phyloP scores from a whole-genome alignment of 2,888 invertebrate genomes.

The Philopedon plagiatum region DNA sequence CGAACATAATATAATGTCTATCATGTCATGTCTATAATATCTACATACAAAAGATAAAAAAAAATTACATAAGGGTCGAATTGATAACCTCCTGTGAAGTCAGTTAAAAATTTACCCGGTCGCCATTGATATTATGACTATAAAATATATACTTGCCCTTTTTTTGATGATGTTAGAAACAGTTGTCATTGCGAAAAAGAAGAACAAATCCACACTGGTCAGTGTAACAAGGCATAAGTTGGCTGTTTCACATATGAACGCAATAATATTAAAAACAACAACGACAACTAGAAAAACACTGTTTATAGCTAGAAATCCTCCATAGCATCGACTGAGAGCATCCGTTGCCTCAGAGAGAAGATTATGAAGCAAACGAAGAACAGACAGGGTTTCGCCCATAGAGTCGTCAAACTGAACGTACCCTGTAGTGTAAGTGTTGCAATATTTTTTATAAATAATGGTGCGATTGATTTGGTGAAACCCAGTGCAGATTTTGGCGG shows the following conservation, averaged over 20 bases:
- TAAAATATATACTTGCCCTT: slow-evolving; percentile 21
- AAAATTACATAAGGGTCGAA: too few relatives aligned
- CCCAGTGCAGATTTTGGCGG: slow-evolving; percentile 45
- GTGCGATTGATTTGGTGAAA: slow-evolving; percentile 52
- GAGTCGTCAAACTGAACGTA: slow-evolving; percentile 3
- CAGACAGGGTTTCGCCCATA: slow-evolving; percentile 39
- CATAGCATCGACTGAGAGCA: slow-evolving; percentile 53
- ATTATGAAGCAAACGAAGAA: slow-evolving; percentile 53
- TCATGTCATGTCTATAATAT: too few relatives aligned
- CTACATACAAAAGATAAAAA: too few relatives aligned
- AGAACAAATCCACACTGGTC: slow-evolving; percentile 30
- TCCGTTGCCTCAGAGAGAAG: slow-evolving; percentile 52
- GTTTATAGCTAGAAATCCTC: slow-evolving; percentile 55
- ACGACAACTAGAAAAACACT: slow-evolving; percentile 52
- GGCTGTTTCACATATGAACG: slow-evolving; percentile 36
- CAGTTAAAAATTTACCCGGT: not conserved
- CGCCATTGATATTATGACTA: not conserved
- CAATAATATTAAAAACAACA: slow-evolving; percentile 54
- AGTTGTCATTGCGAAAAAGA: not conserved
- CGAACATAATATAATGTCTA: too few relatives aligned
- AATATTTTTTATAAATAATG: slow-evolving; percentile 34
- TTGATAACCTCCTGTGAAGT: too few relatives aligned
- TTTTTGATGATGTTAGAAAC: slow-evolving; percentile 15
- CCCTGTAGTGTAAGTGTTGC: slow-evolving; percentile 14
- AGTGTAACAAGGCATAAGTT: slow-evolving; percentile 48